phyloP scores from a whole-genome alignment of 2,888 invertebrate species.

The Limulus polyphemus region DNA sequence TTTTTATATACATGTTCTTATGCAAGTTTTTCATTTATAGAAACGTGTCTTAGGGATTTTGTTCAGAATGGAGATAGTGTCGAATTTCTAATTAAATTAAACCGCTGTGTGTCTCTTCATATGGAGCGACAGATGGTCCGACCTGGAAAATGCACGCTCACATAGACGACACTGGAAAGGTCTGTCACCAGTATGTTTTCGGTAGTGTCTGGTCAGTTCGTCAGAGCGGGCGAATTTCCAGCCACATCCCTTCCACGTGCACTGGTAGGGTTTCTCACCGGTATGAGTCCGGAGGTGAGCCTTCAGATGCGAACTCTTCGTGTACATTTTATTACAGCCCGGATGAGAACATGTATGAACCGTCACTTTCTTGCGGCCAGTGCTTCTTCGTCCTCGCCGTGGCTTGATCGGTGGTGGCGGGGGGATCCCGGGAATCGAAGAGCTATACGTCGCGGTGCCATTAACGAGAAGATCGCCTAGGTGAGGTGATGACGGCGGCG shows the following conservation, averaged over 20 bases:
- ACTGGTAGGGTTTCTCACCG: constrained; percentile 52
- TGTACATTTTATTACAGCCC: constrained; percentile 49
- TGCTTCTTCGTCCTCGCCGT: constrained; percentile 15
- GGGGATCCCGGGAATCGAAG: not conserved
- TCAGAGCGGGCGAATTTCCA: constrained; percentile 52
- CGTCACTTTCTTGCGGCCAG: constrained; percentile 43
- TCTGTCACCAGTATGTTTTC: constrained; percentile 47
- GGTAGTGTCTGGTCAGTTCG: constrained; percentile 48
- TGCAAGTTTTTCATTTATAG: too few relatives aligned
- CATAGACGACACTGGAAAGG: constrained; percentile 53
- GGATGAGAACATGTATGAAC: constrained; percentile 44
- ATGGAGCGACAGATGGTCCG: constrained; percentile 52
- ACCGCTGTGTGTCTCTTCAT: constrained; percentile 46
- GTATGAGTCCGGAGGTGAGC: constrained; percentile 50
- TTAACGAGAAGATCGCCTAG: constrained; percentile 32
- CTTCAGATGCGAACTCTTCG: constrained; percentile 49
- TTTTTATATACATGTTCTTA: too few relatives aligned
- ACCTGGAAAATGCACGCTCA: constrained; percentile 50
- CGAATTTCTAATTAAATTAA: not conserved
- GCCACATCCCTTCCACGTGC: constrained; percentile 48
- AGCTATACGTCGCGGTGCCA: not conserved
- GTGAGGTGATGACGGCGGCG: constrained; percentile 42
- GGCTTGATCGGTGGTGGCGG: constrained; percentile 3
- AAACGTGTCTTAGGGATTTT: too few relatives aligned
- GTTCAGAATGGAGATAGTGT: too few relatives aligned